Conservation (phyloP, 2,797 vertebrate genomes). For the Poecilia velifera region DNA sequence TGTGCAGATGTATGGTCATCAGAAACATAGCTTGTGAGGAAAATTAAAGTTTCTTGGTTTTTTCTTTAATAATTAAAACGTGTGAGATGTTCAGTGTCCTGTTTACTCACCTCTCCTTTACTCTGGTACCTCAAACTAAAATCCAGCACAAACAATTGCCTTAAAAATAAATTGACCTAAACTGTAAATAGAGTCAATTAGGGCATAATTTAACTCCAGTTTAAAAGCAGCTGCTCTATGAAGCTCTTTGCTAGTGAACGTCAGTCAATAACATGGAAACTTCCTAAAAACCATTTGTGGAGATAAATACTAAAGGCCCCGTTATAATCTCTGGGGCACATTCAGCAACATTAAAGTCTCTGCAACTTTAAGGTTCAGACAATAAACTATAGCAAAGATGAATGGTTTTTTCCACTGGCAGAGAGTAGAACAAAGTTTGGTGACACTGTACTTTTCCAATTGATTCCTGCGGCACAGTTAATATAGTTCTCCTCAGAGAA, state of each 20-base stretch:
- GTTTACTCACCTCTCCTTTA: not conserved
- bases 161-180: not conserved
- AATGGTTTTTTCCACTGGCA: not conserved
- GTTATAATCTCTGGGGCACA: not conserved
- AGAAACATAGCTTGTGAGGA: not conserved
- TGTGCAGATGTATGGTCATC: no score
- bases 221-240: not conserved
- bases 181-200: not conserved
- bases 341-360: not conserved
- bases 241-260: not conserved
- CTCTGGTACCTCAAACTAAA: not conserved
- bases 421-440: constrained; percentile 11
- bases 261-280: not conserved
- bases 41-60: not conserved
- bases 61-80: not conserved
- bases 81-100: not conserved
- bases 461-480: constrained; percentile 16
- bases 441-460: constrained; percentile 18
- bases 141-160: not conserved
- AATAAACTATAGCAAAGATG: constrained; percentile 9
- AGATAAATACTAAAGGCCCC: not conserved
- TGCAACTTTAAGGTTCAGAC: not conserved
- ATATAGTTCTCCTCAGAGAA: constrained; percentile 12
- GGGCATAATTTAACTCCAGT: not conserved
- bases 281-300: not conserved